Evolutionary conservation across 2,113 vertebrate species (phyloP), one percentile per base, ranked within the genome.

Genomic region (Toxostoma redivivum): DNA sequence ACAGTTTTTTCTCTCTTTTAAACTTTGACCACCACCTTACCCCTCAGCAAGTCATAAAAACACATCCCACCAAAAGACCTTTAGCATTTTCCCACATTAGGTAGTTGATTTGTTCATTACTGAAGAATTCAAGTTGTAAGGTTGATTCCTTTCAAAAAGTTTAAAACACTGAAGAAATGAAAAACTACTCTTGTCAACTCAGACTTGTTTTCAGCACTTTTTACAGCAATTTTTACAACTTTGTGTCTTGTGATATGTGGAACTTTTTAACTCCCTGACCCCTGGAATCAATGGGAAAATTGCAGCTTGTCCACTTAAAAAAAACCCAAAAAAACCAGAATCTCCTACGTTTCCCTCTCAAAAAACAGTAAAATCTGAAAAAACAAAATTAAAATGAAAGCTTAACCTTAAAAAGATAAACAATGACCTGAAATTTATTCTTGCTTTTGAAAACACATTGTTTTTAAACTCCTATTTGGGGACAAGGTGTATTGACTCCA

Each of bases 281-380:
- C 28, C 24, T 31, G 10, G 54, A 64, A 72, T 64, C 21, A 27
- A 18, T 45, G 14, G 50, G 31, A 62, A 69, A 82, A 70, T 21
- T 44, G 53, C 30, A 88, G 30, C 18, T 60, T 80, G 33, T 16
- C 20, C 44, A 21, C 30, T 44, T 67, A 12, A 35, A 15, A 30
- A 40, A 74, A 38, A 5, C 0, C 5, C 9, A 30, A n/a, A n/a
- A n/a, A n/a, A n/a, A n/a, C n/a, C 5, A 54, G 47, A 86, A 64
- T 50, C 28, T n/a, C 9, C 35, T 12, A 57, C 0, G 0, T 22
- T 24, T 80, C 4, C 25, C 23, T 11, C 7, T 27, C 15, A 35
- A 42, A 54, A 38, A 18, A 67, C 12, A 10, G 44, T 44, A 76
- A 65, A 61, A 19, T 5, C 18, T 31, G 48, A 70, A 81, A 79